Percentiles rank a stretch among this genome's conserved stretches.
phyloP scores from a whole-genome alignment of 1,140 invertebrate species.

The Cyrtorhinus lividipennis region DNA sequence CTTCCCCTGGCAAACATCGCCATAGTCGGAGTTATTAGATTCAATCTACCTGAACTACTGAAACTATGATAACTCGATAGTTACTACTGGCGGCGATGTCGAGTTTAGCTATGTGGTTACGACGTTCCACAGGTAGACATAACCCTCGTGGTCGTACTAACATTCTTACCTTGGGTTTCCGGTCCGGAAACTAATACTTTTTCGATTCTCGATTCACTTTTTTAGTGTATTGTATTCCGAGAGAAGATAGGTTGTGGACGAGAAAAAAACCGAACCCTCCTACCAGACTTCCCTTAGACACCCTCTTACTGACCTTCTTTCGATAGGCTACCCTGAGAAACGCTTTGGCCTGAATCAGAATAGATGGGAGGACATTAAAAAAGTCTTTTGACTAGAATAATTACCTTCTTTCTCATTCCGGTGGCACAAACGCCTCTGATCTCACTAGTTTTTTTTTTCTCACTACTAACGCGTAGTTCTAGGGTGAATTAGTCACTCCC shows the following conservation, averaged over 20 bases:
- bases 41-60: no score
- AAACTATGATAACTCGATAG: no score
- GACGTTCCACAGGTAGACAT: no score
- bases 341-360: not conserved
- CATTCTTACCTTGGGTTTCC: no score
- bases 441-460: not conserved
- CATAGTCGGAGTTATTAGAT: no score
- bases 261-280: not conserved
- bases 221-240: not conserved
- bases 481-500: not conserved
- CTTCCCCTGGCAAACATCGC: no score
- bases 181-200: slow-evolving; percentile 3
- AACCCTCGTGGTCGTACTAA: no score
- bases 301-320: not conserved
- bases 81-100: no score
- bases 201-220: slow-evolving; percentile 3
- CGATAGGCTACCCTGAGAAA: not conserved
- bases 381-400: not conserved
- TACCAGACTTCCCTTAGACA: not conserved
- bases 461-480: not conserved
- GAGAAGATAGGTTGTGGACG: not conserved
- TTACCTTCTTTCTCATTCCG: not conserved
- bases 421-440: not conserved
- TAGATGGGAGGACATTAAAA: not conserved
- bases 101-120: no score